Percentiles rank a stretch among this genome's conserved stretches.
Evolutionary conservation across 1,140 invertebrate genomes (phyloP).

Genomic region (Drosophila parabipectinata): DNA sequence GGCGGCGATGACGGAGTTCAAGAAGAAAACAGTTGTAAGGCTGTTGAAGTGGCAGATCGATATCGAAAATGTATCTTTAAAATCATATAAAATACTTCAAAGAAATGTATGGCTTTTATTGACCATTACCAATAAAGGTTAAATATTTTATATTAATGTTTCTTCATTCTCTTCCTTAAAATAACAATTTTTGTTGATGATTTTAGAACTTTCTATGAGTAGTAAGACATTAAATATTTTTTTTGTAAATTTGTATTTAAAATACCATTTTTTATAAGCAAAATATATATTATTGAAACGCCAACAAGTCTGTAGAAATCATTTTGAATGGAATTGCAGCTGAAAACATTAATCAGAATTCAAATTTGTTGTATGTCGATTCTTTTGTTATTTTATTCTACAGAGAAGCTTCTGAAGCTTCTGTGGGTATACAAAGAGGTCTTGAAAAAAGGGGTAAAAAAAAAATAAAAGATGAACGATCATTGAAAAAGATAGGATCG

Average conservation of each 20-base stretch:
- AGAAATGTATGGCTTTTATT: neutral
- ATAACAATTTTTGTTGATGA: too few species aligned
- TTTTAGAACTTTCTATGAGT: too few species aligned
- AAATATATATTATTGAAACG: conserved; percentile 13
- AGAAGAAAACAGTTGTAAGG: conserved; percentile 1
- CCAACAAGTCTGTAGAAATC: conserved; percentile 15
- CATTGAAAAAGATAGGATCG: neutral
- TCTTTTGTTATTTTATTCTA: conserved; percentile 46
- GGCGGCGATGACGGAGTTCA: neutral
- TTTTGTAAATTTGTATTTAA: too few species aligned
- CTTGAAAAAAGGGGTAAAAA: neutral
- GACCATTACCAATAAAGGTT: too few species aligned
- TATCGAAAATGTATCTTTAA: conserved; percentile 1
- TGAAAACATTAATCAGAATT: conserved; percentile 46
- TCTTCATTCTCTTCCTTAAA: too few species aligned
- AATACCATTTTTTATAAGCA: neutral
- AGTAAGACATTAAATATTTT: too few species aligned
- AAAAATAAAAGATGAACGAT: neutral
- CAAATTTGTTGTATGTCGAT: conserved; percentile 26
- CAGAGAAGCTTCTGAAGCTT: conserved; percentile 19
- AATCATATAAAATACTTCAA: neutral
- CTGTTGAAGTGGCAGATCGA: conserved; percentile 1
- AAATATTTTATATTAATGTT: too few species aligned
- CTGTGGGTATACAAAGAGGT: conserved; percentile 13
- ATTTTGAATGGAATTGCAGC: conserved; percentile 5